Evolutionary conservation across 1,140 invertebrate genomes (phyloP).

Genomic region (Zaprionus africanus): DNA sequence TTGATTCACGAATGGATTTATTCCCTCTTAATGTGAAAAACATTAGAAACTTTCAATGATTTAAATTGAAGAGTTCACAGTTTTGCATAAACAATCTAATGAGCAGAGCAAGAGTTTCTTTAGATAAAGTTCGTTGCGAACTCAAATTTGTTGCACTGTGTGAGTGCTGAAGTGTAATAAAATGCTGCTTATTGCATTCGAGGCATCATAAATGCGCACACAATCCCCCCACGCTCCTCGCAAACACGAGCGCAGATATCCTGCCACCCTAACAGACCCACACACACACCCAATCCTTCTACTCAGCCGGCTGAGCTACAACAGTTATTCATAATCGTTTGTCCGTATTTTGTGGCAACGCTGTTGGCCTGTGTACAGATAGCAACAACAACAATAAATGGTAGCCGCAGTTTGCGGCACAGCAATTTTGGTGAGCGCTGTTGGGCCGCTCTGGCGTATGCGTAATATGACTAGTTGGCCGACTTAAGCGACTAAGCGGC

Average conservation of each 20-base stretch:
- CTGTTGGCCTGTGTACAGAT: conserved; percentile 35
- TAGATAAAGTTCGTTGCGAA: neutral
- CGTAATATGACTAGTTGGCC: conserved; percentile 58
- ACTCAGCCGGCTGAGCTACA: neutral
- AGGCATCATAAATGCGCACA: conserved; percentile 55
- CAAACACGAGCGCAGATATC: neutral
- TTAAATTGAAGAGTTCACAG: neutral
- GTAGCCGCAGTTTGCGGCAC: conserved; percentile 59
- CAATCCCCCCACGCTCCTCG: conserved; percentile 10
- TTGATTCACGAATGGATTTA: neutral
- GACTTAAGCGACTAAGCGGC: conserved; percentile 40
- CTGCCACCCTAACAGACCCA: conserved; percentile 3
- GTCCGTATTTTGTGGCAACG: conserved; percentile 46
- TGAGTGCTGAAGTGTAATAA: conserved; percentile 62
- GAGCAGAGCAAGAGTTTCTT: neutral
- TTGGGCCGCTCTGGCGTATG: conserved; percentile 54
- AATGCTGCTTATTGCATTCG: conserved; percentile 64
- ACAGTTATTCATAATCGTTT: conserved; percentile 79
- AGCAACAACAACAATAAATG: conserved; percentile 28
- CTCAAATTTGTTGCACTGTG: conserved; percentile 43
- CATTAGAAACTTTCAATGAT: neutral
- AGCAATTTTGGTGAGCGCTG: conserved; percentile 62
- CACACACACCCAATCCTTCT: conserved; percentile 1
- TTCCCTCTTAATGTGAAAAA: rapidly evolving
- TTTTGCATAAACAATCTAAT: neutral